These are phyloP conservation scores for Dasysyrphus albostriatus DNA, from an alignment of 2,888 invertebrate genomes.

Conservation along the genomic window DNA sequence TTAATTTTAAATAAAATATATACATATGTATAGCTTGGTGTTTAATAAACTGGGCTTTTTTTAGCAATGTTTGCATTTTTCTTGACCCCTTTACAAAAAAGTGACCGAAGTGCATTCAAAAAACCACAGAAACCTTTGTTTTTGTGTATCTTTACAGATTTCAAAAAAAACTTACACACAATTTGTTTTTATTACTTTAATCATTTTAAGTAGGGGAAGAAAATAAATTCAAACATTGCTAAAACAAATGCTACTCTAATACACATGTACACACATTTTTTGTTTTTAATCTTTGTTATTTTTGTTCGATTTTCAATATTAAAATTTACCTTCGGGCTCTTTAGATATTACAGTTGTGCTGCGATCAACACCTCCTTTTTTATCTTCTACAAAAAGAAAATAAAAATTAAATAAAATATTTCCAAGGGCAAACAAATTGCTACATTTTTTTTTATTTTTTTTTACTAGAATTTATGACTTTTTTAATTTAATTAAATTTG, in stretches of 20 bases:
- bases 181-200: no score
- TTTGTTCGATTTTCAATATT: constrained; percentile 64
- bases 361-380: constrained; percentile 96
- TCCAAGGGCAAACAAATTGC: constrained; percentile 74
- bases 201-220: no score
- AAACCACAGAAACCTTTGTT: no score
- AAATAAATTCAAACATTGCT: no score
- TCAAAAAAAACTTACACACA: no score
- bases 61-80: no score
- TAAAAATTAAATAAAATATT: constrained; percentile 78
- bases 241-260: no score
- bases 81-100: no score
- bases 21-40: neutral
- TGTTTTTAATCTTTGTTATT: neutral
- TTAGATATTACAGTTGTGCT: constrained; percentile 97
- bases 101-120: no score
- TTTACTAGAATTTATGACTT: constrained; percentile 35
- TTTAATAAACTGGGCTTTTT: no score
- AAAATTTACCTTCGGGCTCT: constrained; percentile 90
- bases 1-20: neutral
- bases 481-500: constrained; percentile 39
- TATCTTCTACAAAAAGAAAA: constrained; percentile 88
- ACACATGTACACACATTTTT: no score
- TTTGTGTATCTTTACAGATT: no score
- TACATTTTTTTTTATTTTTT: constrained; percentile 57